Conservation (phyloP, 1,140 invertebrate genomes). For the Zeugodacus cucurbitae region DNA sequence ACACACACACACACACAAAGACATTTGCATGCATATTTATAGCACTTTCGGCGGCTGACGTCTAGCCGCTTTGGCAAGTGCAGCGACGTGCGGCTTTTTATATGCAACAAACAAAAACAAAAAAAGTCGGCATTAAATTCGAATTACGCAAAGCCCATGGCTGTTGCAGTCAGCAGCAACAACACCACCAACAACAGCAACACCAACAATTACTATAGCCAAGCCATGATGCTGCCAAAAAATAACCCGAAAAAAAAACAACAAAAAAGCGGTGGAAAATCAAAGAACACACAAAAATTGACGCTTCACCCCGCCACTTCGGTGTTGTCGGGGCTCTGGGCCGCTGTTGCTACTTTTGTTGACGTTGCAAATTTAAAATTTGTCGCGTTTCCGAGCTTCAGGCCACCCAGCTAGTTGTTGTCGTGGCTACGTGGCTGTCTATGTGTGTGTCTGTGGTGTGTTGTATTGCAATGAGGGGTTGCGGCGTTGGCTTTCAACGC, state of each 20-base stretch:
- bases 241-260: not conserved
- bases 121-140: not conserved
- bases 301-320: not conserved
- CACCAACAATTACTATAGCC: not conserved
- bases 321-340: not conserved
- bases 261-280: not conserved
- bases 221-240: not conserved
- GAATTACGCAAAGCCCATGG: conserved; percentile 29
- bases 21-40: not conserved
- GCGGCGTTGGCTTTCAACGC: not conserved
- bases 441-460: not conserved
- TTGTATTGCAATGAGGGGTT: not conserved
- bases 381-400: not conserved
- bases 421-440: not conserved
- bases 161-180: not conserved
- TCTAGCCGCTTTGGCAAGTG: not conserved
- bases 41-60: not conserved
- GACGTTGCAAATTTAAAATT: conserved; percentile 1
- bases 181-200: not conserved
- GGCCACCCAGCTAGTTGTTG: not conserved
- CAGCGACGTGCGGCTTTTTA: not conserved
- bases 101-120: not conserved
- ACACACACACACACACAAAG: not conserved
- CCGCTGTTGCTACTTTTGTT: not conserved
- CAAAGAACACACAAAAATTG: not conserved